Percentiles rank a stretch among this genome's conserved stretches.
Conservation (phyloP, 2,113 vertebrate genomes). For the Petrocephalus microphthalmus region DNA sequence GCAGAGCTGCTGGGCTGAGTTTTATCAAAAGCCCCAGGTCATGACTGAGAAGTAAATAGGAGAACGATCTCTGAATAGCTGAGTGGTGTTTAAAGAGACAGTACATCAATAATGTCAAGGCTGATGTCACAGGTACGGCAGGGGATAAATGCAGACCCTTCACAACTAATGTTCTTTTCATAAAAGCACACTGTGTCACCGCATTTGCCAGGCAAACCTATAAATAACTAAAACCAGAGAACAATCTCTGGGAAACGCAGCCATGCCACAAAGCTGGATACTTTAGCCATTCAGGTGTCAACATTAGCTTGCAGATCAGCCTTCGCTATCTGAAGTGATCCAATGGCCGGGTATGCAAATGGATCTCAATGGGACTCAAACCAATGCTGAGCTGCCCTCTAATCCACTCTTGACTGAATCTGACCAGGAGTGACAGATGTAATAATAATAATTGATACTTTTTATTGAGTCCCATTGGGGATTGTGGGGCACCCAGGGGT, state of each 20-base stretch:
- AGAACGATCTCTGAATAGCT: not conserved
- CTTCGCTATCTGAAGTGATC: not conserved
- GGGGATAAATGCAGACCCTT: not conserved
- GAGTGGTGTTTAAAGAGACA: not conserved
- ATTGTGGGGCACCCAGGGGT: no score
- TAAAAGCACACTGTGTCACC: not conserved
- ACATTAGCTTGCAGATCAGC: not conserved
- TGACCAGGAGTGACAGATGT: not conserved
- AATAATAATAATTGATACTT: no score
- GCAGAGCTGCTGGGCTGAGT: not conserved
- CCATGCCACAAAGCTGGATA: not conserved
- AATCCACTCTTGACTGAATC: not conserved
- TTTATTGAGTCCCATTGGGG: no score
- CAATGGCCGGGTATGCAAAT: not conserved
- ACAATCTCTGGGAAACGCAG: not conserved
- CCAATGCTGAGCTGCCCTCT: not conserved
- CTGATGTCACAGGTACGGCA: not conserved
- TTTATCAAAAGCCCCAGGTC: not conserved
- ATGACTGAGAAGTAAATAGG: not conserved
- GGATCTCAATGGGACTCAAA: not conserved
- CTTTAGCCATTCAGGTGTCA: not conserved
- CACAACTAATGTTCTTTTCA: not conserved
- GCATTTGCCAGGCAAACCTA: not conserved
- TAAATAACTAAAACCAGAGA: conserved; percentile 10
- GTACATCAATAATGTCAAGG: not conserved